These are phyloP conservation scores for Propithecus deckenii DNA, from an alignment of 2,797 vertebrate genomes.

Conservation along the genomic window DNA sequence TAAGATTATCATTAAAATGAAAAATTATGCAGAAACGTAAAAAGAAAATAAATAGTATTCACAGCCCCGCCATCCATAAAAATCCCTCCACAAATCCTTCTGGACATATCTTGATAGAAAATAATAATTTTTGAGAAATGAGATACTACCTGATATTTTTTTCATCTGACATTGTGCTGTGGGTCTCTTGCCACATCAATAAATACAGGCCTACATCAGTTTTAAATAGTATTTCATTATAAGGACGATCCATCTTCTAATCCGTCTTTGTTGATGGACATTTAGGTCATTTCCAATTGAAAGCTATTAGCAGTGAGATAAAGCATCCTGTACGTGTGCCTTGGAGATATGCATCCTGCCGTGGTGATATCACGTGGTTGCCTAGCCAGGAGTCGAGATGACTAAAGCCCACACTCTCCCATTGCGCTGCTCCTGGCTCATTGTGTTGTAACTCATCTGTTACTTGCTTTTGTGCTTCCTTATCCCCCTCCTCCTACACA, in stretches of 20 bases:
- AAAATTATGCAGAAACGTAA: background rate
- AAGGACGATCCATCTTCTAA: conserved; percentile 48
- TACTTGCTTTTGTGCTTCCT: conserved; percentile 52
- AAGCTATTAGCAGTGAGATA: conserved; percentile 22
- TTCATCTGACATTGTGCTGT: background rate
- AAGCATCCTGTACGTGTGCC: background rate
- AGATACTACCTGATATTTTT: background rate
- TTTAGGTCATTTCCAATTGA: conserved; percentile 59
- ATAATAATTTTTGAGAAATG: background rate
- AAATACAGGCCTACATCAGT: background rate
- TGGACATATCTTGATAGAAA: conserved; percentile 3
- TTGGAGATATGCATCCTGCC: background rate
- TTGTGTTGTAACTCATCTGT: conserved; percentile 40
- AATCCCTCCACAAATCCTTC: background rate
- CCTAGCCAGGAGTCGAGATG: background rate
- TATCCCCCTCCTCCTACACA: conserved; percentile 26
- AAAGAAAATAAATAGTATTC: background rate
- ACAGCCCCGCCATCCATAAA: background rate
- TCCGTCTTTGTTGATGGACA: conserved; percentile 34
- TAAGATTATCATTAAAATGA: background rate
- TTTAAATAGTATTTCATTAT: conserved; percentile 53
- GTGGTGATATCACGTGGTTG: background rate
- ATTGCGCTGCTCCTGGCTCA: background rate
- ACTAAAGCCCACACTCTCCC: conserved; percentile 15
- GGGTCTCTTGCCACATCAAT: background rate